Conservation (phyloP, 1,140 invertebrate species). For the Onthophagus taurus region DNA sequence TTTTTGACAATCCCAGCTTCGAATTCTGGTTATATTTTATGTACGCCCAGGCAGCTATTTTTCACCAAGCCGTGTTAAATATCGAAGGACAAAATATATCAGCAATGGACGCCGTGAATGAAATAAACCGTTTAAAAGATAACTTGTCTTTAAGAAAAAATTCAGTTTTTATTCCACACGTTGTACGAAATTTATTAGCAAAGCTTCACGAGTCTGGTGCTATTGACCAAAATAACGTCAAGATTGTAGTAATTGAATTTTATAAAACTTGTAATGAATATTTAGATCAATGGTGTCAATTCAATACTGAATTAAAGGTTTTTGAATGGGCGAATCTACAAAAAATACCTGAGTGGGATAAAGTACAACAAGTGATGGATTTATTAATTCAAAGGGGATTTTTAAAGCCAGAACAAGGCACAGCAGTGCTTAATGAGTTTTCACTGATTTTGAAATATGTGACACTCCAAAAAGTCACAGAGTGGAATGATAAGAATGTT, state of each 20-base stretch:
- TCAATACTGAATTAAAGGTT: constrained; percentile 21
- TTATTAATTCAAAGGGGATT: constrained; percentile 13
- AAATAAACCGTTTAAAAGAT: constrained; percentile 26
- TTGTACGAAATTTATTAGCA: neutral
- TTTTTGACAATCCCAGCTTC: constrained; percentile 15
- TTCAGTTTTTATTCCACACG: neutral
- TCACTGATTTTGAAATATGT: constrained; percentile 13
- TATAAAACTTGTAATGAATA: constrained; percentile 26
- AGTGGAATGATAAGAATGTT: constrained; percentile 16
- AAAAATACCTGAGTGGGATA: constrained; percentile 23
- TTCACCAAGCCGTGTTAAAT: constrained; percentile 24
- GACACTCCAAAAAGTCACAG: constrained; percentile 18
- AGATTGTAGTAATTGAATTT: constrained; percentile 27
- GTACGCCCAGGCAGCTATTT: constrained; percentile 23
- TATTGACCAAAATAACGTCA: constrained; percentile 27
- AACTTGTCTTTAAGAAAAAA: constrained; percentile 11
- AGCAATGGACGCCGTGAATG: constrained; percentile 23
- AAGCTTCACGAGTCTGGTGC: neutral
- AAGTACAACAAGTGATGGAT: constrained; percentile 21
- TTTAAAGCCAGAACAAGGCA: constrained; percentile 13
- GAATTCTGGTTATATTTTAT: constrained; percentile 22
- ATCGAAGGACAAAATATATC: constrained; percentile 27
- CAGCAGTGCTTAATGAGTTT: constrained; percentile 14
- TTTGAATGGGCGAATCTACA: constrained; percentile 28
- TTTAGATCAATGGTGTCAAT: constrained; percentile 18